These are phyloP conservation scores for Polyploca ridens DNA, from an alignment of 2,888 invertebrate genomes.

Conservation along the genomic window DNA sequence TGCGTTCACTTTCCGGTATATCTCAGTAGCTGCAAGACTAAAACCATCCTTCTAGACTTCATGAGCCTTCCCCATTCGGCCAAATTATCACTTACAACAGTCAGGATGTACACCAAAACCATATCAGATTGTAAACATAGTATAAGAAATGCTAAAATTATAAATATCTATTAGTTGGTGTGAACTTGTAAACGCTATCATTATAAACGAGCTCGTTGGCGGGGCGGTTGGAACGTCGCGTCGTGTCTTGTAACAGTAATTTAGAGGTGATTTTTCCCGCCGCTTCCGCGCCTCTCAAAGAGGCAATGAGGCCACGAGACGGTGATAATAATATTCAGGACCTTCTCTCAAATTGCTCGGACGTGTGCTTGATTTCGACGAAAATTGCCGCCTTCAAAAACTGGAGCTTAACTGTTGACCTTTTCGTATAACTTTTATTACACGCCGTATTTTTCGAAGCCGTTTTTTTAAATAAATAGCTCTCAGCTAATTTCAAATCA, in stretches of 20 bases:
- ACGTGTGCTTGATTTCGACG: conserved; percentile 62
- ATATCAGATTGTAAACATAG: too few relatives aligned
- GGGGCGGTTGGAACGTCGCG: background rate
- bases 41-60: too few relatives aligned
- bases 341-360: conserved; percentile 64
- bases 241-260: conserved; percentile 47
- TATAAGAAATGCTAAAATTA: background rate
- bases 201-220: background rate
- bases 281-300: conserved; percentile 55
- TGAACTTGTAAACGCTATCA: background rate
- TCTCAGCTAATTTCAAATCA: conserved; percentile 51
- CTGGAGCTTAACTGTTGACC: conserved; percentile 60
- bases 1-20: too few relatives aligned
- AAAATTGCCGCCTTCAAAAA: conserved; percentile 59
- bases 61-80: too few relatives aligned
- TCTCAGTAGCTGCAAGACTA: too few relatives aligned
- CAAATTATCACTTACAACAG: too few relatives aligned
- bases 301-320: conserved; percentile 47
- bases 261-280: conserved; percentile 55
- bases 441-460: conserved; percentile 24
- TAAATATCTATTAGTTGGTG: background rate
- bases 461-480: conserved; percentile 31
- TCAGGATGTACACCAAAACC: too few relatives aligned
- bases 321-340: conserved; percentile 65
- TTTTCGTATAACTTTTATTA: conserved; percentile 51